Evolutionary conservation across 2,113 vertebrate genomes (phyloP), one percentile per base, ranked within the genome.

Genomic region (Vireo altiloquus): DNA sequence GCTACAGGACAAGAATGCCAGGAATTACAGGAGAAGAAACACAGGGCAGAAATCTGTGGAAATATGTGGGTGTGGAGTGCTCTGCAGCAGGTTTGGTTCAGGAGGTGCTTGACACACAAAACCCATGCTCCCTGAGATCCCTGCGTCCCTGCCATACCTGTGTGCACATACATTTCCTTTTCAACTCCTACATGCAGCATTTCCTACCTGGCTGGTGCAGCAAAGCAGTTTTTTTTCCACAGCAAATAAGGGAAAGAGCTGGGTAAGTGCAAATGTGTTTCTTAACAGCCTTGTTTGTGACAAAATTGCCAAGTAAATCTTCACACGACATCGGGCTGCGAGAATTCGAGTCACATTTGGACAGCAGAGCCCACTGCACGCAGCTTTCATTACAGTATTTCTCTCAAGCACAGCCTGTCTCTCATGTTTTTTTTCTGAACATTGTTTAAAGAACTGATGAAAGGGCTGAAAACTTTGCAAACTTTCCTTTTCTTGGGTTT

Each of bases 361-460:
- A 33, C 83, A 75, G 87, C 72, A 77, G 37, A 95, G 91, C 75
- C 81, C 53, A 30, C 28, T 60, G 78, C 77, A 65, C 0, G 2
- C 70, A 76, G 89, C 78, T 86, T 82, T 93, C 89, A 93, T 94
- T 86, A 49, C 85, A 78, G 2, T 19, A 42, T 70, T 83, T 77
- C 90, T 80, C 79, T 81, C 68, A 61, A 42, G 74, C n/a, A 6
- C 59, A 44, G 79, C 14, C 63, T 75, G 87, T 39, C 88, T 92
- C 93, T 95, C 82, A 70, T 93, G 91, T 85, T 83, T 86, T 83
- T 86, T 63, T 76, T 88, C 87, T 88, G 93, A 92, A 56, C 85
- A 86, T 94, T 95, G 92, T 94, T 95, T 96, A 95, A 97, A 94
- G 93, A 70, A 37, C 59, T 82, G 91, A 97, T 97, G 85, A 97